Conservation (phyloP, 1,140 invertebrate genomes). For the Drosophila sucinea region DNA sequence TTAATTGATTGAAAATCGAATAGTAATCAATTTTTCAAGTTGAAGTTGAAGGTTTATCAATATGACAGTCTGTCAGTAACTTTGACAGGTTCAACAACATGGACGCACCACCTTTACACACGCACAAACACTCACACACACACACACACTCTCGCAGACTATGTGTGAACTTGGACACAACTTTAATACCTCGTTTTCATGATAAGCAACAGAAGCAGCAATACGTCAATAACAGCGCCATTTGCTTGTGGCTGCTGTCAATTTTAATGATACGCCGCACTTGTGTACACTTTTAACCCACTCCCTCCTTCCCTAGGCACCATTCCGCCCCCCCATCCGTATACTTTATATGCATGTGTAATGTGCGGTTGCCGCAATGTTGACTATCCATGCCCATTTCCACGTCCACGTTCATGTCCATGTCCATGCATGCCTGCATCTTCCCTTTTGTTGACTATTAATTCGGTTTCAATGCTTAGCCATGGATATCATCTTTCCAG, state of each 20-base stretch:
- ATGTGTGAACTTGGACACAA: conserved; percentile 1
- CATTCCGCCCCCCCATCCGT: neutral
- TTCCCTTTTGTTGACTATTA: conserved; percentile 69
- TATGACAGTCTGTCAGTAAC: conserved; percentile 57
- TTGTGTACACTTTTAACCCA: conserved; percentile 48
- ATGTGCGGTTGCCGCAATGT: conserved; percentile 50
- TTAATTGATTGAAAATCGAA: conserved; percentile 54
- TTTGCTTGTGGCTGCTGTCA: conserved; percentile 65
- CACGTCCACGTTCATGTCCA: conserved; percentile 8
- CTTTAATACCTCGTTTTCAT: conserved; percentile 11
- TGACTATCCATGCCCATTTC: conserved; percentile 26
- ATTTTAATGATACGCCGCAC: conserved; percentile 66
- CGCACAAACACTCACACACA: conserved; percentile 21
- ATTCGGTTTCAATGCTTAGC: conserved; percentile 59
- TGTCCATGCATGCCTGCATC: conserved; percentile 62
- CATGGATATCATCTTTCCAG: conserved; percentile 61
- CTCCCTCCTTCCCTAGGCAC: neutral
- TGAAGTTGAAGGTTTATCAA: conserved; percentile 58
- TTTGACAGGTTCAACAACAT: conserved; percentile 50
- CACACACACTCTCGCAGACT: neutral
- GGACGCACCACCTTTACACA: conserved; percentile 5
- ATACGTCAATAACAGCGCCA: conserved; percentile 62
- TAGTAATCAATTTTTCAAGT: conserved; percentile 57
- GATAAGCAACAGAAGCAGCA: conserved; percentile 40
- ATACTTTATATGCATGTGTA: neutral